These are phyloP conservation scores for Lasioglossum morio DNA, from an alignment of 2,888 invertebrate species.

Conservation along the genomic window DNA sequence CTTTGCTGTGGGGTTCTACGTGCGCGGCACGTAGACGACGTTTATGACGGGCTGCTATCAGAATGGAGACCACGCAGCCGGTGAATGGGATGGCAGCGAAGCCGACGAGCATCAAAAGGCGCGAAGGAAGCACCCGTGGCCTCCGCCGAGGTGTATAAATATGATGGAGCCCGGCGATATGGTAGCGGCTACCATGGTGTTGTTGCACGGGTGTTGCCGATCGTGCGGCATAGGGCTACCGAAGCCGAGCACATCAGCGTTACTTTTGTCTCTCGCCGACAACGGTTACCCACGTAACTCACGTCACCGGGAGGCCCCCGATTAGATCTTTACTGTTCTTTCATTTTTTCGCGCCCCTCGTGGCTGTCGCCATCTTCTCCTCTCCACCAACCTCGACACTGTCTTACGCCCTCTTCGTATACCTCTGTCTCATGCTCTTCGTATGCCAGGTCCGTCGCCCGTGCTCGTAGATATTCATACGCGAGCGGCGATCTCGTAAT, in stretches of 20 bases:
- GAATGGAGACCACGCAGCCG: conserved; percentile 37
- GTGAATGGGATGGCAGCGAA: conserved; percentile 38
- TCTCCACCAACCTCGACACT: neutral
- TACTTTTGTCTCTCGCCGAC: conserved; percentile 76
- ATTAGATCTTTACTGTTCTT: conserved; percentile 75
- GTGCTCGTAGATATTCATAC: conserved; percentile 68
- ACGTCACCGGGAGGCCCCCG: conserved; percentile 73
- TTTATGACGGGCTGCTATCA: conserved; percentile 32
- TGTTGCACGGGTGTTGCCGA: conserved; percentile 69
- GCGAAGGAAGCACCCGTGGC: conserved; percentile 63
- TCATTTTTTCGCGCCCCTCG: conserved; percentile 41
- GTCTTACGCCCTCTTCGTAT: neutral
- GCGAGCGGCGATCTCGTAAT: conserved; percentile 61
- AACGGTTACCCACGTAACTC: conserved; percentile 78
- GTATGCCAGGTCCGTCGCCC: conserved; percentile 43
- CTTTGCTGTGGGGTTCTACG: conserved; percentile 30
- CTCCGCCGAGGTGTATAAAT: conserved; percentile 73
- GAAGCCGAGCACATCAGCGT: conserved; percentile 54
- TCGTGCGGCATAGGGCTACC: conserved; percentile 68
- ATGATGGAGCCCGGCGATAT: conserved; percentile 76
- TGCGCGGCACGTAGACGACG: conserved; percentile 36
- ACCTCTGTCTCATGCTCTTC: conserved; percentile 17
- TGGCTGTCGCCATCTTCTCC: neutral
- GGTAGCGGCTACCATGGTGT: conserved; percentile 45
- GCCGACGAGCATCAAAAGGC: conserved; percentile 65